Evolutionary conservation across 1,140 invertebrate species (phyloP), one percentile per base, ranked within the genome.

Genomic region (Holotrichia oblita): DNA sequence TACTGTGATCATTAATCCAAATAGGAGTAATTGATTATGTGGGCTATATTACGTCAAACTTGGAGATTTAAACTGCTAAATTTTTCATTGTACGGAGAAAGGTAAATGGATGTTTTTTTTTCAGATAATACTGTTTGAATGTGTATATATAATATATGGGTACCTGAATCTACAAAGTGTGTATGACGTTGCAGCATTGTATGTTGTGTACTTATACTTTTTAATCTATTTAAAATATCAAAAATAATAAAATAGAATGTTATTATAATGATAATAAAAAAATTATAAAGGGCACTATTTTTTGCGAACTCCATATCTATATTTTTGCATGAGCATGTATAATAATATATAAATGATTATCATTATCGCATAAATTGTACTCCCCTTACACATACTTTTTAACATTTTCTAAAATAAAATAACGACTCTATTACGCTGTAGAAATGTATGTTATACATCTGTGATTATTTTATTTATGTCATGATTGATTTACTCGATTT

Each of bases 141-240:
- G 48, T 17, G n/a, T n/a, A 55, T n/a, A 6, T 55, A n/a, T 17
- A 64, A 34, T 69, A 69, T 69, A 27, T 22, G 8, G 61, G 61
- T 69, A 69, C 61, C 61, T 69, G 61, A 69, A 69, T 69, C 27
- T 69, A 69, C 61, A 61, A 48, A 48, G 59, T 61, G 59, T 61
- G 59, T 61, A 61, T 44, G 42, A 44, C 14, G n/a, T 17, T 27
- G 61, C 61, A 69, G 6, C 61, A 6, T 69, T 69, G 61, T 69
- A 69, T 69, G 22, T 69, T 34, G 17, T 69, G 61, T 69, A 69
- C 61, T 69, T 69, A 69, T 69, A 69, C 61, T 69, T 69, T 22
- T 27, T 69, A 55, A 55, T 55, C 48, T 55, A 55, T 17, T 17
- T 55, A n/a, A 55, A 55, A 17, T 55, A 55, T 55, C 48, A n/a